A percentile compares a stretch with the other conserved stretches of the same genome.
These are phyloP conservation scores for Dolichoris vasculosae DNA, from an alignment of 1,140 invertebrate genomes.

Conservation along the genomic window DNA sequence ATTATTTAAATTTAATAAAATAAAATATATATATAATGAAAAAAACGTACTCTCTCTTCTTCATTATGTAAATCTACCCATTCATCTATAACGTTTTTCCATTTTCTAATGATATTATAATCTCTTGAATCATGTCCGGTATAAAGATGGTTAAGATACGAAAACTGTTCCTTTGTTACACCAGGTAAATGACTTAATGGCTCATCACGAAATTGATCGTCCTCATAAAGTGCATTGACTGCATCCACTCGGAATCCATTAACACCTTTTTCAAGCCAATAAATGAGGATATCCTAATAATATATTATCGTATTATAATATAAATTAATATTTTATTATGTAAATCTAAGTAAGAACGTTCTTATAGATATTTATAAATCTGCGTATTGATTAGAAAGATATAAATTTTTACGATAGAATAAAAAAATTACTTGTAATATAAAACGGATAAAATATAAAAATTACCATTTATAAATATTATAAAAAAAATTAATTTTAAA, in stretches of 20 bases:
- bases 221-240: constrained; percentile 77
- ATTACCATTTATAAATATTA: no score
- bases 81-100: constrained; percentile 78
- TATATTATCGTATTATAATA: no score
- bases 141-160: constrained; percentile 78
- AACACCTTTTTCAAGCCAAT: constrained; percentile 81
- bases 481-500: no score
- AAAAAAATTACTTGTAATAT: no score
- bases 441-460: no score
- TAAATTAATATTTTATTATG: no score
- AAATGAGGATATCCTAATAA: constrained; percentile 72
- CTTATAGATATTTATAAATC: no score
- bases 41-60: constrained; percentile 43
- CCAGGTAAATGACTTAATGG: constrained; percentile 66
- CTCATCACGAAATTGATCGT: constrained; percentile 76
- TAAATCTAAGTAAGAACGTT: no score
- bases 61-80: constrained; percentile 43
- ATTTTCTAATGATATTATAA: constrained; percentile 78
- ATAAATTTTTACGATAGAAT: no score
- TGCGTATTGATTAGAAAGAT: no score
- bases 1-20: neutral
- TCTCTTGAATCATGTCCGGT: constrained; percentile 78
- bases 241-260: constrained; percentile 83
- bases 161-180: constrained; percentile 70
- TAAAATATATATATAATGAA: neutral